These are phyloP conservation scores for Heliopora coerulea DNA, from an alignment of 92 coral and sea anemone genomes.

Conservation along the genomic window DNA sequence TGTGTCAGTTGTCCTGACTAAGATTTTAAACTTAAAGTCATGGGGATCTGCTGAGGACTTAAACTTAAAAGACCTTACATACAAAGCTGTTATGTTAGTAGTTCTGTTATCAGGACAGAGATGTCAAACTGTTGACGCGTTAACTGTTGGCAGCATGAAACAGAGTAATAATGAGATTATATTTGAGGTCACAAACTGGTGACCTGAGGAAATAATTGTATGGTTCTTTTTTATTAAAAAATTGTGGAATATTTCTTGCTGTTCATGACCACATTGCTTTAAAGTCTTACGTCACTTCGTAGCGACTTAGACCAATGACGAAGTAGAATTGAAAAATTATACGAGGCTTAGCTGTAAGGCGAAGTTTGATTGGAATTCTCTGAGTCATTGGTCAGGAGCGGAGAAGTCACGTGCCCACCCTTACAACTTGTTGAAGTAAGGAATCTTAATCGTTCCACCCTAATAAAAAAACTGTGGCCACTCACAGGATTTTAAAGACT, in stretches of 20 bases:
- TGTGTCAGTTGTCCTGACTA: no score
- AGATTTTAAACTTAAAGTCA: no score
- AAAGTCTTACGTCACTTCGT: slow-evolving; percentile 45
- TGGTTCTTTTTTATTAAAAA: slow-evolving; percentile 21
- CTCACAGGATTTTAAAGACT: slow-evolving; percentile 1
- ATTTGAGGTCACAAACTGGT: background rate
- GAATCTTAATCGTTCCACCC: background rate
- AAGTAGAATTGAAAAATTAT: background rate
- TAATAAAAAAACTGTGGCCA: background rate
- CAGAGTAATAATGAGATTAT: background rate
- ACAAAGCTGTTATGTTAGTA: no score
- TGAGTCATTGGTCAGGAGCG: slow-evolving; percentile 22
- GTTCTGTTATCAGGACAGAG: background rate
- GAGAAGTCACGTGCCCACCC: slow-evolving; percentile 9
- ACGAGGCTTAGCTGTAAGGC: slow-evolving; percentile 17
- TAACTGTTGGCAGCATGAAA: slow-evolving; percentile 4
- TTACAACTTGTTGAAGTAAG: background rate
- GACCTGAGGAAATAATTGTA: slow-evolving; percentile 2
- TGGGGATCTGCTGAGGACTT: no score
- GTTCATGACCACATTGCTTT: slow-evolving; percentile 52
- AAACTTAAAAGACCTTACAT: no score
- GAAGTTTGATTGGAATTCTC: no score
- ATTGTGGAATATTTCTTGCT: no score
- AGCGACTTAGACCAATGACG: slow-evolving; percentile 23
- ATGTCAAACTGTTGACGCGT: slow-evolving; percentile 8